Base-by-base conservation (phyloP, 2,113 vertebrate species). In the Ophiodon elongatus region DNA sequence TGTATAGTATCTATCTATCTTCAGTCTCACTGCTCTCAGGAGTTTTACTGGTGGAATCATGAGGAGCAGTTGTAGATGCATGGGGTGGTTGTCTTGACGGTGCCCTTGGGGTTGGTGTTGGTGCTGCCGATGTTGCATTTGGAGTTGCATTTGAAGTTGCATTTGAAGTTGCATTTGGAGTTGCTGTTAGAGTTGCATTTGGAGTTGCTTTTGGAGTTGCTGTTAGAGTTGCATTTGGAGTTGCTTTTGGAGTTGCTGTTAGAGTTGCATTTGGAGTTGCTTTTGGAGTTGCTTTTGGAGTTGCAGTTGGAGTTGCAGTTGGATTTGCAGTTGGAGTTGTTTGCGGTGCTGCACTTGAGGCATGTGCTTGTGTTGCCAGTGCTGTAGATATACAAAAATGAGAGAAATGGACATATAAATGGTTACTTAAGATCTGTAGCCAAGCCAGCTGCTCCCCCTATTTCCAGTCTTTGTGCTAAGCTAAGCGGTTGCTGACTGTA, bases 111-210 rank as follows among this genome's bases (percentile, higher is more conserved):
- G 7, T 7, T 45, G 19, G 1, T 8, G 19, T 0, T 63, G 6
- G 0, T 21, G 6, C 15, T 31, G 10, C 1, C 15, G 37, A 0
- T 17, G 25, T 1, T 8, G 13, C 1, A 63, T 2, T 1, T 25
- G 25, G 0, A 3, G 25, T 0, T 13, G 45, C 1, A 21, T 0
- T 0, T 72, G 25, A 1, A 21, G 14, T 0, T 43, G 6, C 1
- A n/a, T 1, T 1, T 37, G 10, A 8, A 10, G 13, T 1, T 39
- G 8, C n/a, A n/a, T n/a, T n/a, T n/a, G n/a, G n/a, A n/a, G n/a
- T n/a, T n/a, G n/a, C n/a, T n/a, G n/a, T n/a, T n/a, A n/a, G n/a
- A n/a, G n/a, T n/a, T n/a, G n/a, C n/a, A n/a, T n/a, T 1, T 11
- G 23, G 0, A 2, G 23, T 0, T 15, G n/a, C 3, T 5, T 8